Base-by-base conservation (phyloP, 2,113 vertebrate species). In the Cygnus atratus region DNA sequence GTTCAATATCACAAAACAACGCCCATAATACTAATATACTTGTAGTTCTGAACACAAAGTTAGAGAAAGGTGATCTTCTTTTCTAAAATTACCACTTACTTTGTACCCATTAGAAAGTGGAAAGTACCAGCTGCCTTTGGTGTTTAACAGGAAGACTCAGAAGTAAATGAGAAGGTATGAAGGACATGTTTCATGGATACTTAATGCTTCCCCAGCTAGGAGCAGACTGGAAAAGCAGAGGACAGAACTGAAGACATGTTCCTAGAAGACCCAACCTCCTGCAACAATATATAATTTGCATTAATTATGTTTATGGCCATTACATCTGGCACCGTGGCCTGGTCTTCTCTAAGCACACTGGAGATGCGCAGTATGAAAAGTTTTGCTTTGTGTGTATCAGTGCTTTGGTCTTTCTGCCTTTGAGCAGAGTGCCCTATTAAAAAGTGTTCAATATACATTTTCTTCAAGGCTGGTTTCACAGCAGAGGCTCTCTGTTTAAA, bases 221-320 rank as follows among this genome's bases (percentile, higher is more conserved):
- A n/a, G 6, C 39, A 84, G 11, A 43, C 62, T 81, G 52, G 25
- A 77, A 37, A 84, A 84, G 17, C 55, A 87, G 80, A 88, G 37
- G 20, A 68, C 61, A 92, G n/a, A 39, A 65, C 78, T 0, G 3
- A 68, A 48, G 11, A 4, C 0, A 0, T 76, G 50, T 37, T n/a
- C 24, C 39, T 37, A n/a, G 59, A 84, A 79, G 46, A 12, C 11
- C 12, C 4, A 19, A 48, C 71, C 75, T 87, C 52, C 9, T 16
- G 22, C 37, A 92, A 58, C 1, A 9, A 31, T 61, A 33, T 25
- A 22, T 79, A 48, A 68, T 77, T 91, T 87, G 35, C 50, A 62
- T 70, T 84, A 74, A 81, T 87, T 85, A 37, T 41, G 16, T 85
- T 37, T 62, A 2, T 19, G 41, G 78, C 24, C 26, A 54, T 82